Conservation (phyloP, 2,888 invertebrate genomes). For the Orthosia incerta region DNA sequence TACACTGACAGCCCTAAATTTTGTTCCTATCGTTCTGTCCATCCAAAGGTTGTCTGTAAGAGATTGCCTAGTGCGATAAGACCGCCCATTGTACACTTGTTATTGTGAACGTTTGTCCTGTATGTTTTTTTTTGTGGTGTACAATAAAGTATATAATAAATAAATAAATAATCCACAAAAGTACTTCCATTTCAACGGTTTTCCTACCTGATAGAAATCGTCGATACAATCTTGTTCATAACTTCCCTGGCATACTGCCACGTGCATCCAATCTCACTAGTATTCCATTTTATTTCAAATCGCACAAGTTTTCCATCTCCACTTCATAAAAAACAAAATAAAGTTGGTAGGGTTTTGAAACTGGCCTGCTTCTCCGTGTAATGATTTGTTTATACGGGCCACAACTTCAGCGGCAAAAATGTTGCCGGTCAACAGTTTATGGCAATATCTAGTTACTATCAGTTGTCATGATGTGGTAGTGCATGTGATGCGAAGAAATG, state of each 20-base stretch:
- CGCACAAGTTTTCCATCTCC: constrained; percentile 34
- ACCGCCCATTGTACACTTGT: too few relatives aligned
- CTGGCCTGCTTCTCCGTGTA: constrained; percentile 15
- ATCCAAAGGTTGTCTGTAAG: too few relatives aligned
- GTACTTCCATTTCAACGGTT: constrained; percentile 21
- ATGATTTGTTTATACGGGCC: not conserved
- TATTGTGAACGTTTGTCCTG: too few relatives aligned
- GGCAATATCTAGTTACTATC: too few relatives aligned
- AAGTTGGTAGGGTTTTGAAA: constrained; percentile 9
- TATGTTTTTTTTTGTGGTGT: too few relatives aligned
- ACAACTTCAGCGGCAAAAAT: not conserved
- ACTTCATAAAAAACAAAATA: constrained; percentile 19
- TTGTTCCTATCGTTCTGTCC: too few relatives aligned
- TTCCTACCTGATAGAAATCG: constrained; percentile 7
- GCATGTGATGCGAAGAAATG: too few relatives aligned
- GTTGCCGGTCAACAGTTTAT: not conserved
- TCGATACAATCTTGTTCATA: constrained; percentile 26
- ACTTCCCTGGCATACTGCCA: constrained; percentile 42
- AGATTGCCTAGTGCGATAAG: too few relatives aligned
- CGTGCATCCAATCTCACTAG: constrained; percentile 32
- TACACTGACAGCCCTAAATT: too few relatives aligned
- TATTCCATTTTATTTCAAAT: constrained; percentile 43
- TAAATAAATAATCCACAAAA: constrained; percentile 24
- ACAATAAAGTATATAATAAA: too few relatives aligned
- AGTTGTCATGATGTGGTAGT: too few relatives aligned